These are phyloP conservation scores for Phylloscopus collybita DNA, from an alignment of 2,797 vertebrate genomes.

Conservation along the genomic window DNA sequence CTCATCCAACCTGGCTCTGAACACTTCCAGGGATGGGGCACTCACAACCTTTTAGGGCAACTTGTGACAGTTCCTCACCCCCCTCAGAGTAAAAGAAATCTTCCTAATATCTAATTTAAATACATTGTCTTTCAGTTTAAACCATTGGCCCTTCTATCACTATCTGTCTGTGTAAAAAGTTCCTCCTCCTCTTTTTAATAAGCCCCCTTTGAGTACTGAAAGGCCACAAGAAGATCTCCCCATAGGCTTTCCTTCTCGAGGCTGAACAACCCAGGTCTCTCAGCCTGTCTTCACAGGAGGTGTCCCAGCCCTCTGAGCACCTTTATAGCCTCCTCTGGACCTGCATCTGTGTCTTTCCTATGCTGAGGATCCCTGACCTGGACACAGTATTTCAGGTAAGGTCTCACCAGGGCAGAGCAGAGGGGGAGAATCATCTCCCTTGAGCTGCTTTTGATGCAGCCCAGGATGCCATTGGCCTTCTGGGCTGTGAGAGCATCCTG, in stretches of 20 bases:
- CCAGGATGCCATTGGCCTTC: background rate
- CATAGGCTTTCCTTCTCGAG: background rate
- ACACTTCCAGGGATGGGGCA: background rate
- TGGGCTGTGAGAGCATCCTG: background rate
- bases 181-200: background rate
- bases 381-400: background rate
- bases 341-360: fast-evolving
- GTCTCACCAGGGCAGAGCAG: background rate
- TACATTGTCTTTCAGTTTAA: background rate
- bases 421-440: background rate
- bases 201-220: background rate
- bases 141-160: background rate
- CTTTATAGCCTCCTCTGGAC: background rate
- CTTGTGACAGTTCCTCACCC: background rate
- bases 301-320: background rate
- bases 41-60: background rate
- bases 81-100: background rate
- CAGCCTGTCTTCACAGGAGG: fast-evolving
- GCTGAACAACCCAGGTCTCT: background rate
- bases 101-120: background rate
- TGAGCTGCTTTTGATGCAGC: fast-evolving
- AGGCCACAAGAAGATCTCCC: background rate
- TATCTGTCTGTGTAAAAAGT: background rate
- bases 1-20: background rate
- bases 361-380: background rate